Evolutionary conservation across 2,888 invertebrate species (phyloP).

Genomic region (Eupeodes latifasciatus): DNA sequence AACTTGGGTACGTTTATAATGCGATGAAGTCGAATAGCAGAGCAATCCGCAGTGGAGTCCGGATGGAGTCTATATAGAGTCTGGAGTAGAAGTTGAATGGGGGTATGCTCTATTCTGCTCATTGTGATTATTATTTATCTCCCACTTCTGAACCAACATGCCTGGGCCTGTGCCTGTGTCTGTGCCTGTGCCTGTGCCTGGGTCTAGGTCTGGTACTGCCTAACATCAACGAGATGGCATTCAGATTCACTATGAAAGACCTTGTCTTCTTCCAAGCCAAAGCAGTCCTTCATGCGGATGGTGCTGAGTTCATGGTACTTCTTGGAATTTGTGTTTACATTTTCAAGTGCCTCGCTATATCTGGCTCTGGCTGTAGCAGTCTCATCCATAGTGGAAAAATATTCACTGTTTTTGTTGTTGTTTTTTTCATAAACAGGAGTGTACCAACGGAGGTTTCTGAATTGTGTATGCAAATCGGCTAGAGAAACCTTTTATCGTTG

Average conservation of each 20-base stretch:
- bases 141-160: conserved; percentile 3
- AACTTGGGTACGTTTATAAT: background rate
- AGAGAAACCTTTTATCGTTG: conserved; percentile 36
- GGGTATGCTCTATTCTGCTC: conserved; percentile 9
- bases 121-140: conserved; percentile 76
- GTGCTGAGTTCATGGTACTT: conserved; percentile 63
- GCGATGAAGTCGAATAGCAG: background rate
- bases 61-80: background rate
- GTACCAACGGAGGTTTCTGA: conserved; percentile 6
- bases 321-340: conserved; percentile 62
- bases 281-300: conserved; percentile 3
- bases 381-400: conserved; percentile 25
- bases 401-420: conserved; percentile 26
- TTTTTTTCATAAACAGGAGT: conserved; percentile 11
- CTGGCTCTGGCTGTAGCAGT: background rate
- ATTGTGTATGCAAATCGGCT: conserved; percentile 58
- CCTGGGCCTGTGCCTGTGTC: too few relatives aligned
- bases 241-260: background rate
- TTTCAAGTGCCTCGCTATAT: conserved; percentile 36
- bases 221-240: background rate
- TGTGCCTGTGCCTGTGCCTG: too few relatives aligned
- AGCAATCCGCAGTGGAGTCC: background rate
- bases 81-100: too few relatives aligned
- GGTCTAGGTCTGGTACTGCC: too few relatives aligned
- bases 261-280: conserved; percentile 13